These are phyloP conservation scores for Pteria penguin DNA, from an alignment of 2,888 invertebrate genomes.

Conservation along the genomic window DNA sequence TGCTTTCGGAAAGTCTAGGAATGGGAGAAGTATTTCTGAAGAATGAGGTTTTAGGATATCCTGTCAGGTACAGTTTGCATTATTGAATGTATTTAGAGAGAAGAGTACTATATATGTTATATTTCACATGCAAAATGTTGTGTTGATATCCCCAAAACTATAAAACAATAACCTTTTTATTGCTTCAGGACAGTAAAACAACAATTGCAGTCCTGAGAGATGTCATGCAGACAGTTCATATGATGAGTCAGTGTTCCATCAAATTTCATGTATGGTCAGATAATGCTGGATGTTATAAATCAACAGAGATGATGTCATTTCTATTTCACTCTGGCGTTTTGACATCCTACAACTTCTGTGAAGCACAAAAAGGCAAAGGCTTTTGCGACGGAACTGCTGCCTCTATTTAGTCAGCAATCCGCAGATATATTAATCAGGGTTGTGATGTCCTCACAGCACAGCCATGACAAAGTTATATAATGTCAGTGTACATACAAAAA, in stretches of 20 bases:
- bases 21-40: no score
- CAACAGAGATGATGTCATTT: conserved; percentile 7
- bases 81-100: no score
- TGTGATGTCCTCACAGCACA: conserved; percentile 14
- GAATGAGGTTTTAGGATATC: no score
- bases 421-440: conserved; percentile 23
- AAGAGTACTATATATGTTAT: no score
- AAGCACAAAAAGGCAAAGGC: conserved; percentile 20
- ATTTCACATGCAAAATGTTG: conserved; percentile 6
- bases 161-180: no score
- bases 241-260: background rate
- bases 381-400: conserved; percentile 15
- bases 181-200: background rate
- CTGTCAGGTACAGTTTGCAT: no score
- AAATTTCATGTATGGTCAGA: conserved; percentile 25
- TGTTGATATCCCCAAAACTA: no score
- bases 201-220: conserved; percentile 4
- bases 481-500: no score
- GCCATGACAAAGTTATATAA: conserved; percentile 17
- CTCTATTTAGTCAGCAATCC: conserved; percentile 7
- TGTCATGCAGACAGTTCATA: conserved; percentile 11
- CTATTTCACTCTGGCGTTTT: background rate
- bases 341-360: conserved; percentile 9
- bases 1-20: no score
- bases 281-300: conserved; percentile 14